A percentile compares a stretch with the other conserved stretches of the same genome.
Evolutionary conservation across 2,113 vertebrate species (phyloP).

Genomic region (Tupaia tana): DNA sequence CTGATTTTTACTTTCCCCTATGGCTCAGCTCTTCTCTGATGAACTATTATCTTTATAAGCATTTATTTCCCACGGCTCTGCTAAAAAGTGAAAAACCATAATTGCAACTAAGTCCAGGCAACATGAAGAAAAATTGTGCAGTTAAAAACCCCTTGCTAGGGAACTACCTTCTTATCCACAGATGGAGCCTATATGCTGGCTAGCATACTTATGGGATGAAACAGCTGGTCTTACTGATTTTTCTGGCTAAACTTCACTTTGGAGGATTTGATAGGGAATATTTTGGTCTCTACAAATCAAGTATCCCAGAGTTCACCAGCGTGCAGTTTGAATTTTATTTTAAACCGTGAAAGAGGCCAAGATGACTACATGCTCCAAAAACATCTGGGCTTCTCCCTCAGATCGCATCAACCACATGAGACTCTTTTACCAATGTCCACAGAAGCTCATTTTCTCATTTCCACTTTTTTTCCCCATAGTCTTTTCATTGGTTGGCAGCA

Average conservation of each 20-base stretch:
- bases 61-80: conserved; percentile 63
- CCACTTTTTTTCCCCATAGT: neutral
- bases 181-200: conserved; percentile 44
- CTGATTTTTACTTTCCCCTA: conserved; percentile 32
- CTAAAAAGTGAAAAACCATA: conserved; percentile 65
- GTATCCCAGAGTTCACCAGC: neutral
- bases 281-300: neutral
- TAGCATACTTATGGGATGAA: conserved; percentile 36
- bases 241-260: conserved; percentile 52
- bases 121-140: conserved; percentile 42
- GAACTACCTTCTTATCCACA: conserved; percentile 65
- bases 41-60: conserved; percentile 59
- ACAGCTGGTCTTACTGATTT: conserved; percentile 50
- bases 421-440: neutral
- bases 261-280: neutral
- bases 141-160: conserved; percentile 23
- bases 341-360: conserved; percentile 38
- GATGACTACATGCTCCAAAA: neutral
- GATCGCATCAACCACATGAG: neutral
- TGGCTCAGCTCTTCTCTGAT: conserved; percentile 32
- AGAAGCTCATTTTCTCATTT: conserved; percentile 11
- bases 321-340: neutral
- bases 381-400: neutral
- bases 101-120: conserved; percentile 45
- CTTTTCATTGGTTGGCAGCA: neutral